phyloP scores from a whole-genome alignment of 2,888 invertebrate species.

The Acleris cristana region DNA sequence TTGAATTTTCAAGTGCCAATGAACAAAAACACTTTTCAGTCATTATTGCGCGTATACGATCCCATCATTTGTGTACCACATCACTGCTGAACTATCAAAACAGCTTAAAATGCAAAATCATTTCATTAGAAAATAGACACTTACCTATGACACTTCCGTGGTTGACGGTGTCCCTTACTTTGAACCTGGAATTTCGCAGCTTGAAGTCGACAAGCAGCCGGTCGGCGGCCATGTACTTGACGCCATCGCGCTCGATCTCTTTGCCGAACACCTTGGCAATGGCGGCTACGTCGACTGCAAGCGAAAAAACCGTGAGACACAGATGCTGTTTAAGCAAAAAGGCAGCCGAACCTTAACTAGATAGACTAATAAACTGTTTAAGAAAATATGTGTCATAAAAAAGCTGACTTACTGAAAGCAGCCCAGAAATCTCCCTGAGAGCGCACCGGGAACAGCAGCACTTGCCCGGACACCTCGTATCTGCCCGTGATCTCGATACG shows the following conservation, averaged over 20 bases:
- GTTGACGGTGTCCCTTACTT: conserved; percentile 88
- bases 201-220: conserved; percentile 88
- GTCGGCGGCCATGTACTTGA: conserved; percentile 87
- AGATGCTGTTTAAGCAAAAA: too few relatives aligned
- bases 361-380: too few relatives aligned
- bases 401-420: conserved; percentile 83
- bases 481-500: conserved; percentile 89
- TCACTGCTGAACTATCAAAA: too few relatives aligned
- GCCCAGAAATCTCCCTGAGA: conserved; percentile 93
- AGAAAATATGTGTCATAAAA: too few relatives aligned
- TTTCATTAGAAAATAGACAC: conserved; percentile 36
- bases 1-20: too few relatives aligned
- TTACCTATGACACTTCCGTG: conserved; percentile 90
- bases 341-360: too few relatives aligned
- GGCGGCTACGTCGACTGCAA: conserved; percentile 87
- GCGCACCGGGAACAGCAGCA: conserved; percentile 90
- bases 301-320: not conserved
- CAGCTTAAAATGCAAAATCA: not conserved
- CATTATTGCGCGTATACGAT: too few relatives aligned
- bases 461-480: conserved; percentile 91
- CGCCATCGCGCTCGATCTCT: conserved; percentile 83
- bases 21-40: too few relatives aligned
- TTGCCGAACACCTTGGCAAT: conserved; percentile 88
- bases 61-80: too few relatives aligned
- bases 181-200: conserved; percentile 87